Evolutionary conservation across 2,113 vertebrate species (phyloP).

Genomic region (Lynx canadensis): DNA sequence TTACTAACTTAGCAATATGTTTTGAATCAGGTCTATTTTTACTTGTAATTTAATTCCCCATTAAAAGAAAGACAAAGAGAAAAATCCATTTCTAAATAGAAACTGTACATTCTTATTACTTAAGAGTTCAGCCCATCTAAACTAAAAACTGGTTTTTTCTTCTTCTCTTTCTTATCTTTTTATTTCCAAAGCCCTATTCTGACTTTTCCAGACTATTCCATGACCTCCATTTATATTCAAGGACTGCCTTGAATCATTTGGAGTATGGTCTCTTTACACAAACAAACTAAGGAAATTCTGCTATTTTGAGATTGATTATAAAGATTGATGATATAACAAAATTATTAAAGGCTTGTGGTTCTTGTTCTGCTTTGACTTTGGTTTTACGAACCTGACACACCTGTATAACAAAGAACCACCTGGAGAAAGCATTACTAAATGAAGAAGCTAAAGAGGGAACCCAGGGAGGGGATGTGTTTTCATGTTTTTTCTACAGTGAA

Average conservation of each 20-base stretch:
- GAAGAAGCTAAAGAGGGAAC: neutral
- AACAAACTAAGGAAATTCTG: neutral
- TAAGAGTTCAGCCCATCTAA: neutral
- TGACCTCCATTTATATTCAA: neutral
- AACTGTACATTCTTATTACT: neutral
- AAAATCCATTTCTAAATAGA: neutral
- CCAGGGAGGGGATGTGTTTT: neutral
- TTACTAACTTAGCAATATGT: neutral
- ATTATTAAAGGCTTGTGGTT: neutral
- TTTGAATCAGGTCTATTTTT: slow-evolving; percentile 31
- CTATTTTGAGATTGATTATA: neutral
- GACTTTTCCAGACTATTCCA: neutral
- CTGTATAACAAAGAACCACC: neutral
- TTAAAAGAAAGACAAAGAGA: slow-evolving; percentile 33
- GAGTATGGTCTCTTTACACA: neutral
- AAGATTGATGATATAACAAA: neutral
- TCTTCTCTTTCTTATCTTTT: neutral
- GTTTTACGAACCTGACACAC: neutral
- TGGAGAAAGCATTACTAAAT: neutral
- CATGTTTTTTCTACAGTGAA: neutral
- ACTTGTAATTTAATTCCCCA: slow-evolving; percentile 24
- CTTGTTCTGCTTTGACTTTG: neutral
- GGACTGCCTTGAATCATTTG: neutral
- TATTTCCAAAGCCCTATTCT: neutral
- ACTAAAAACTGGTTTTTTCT: neutral